phyloP scores from a whole-genome alignment of 2,113 vertebrate species.

The Pachyramphus minor region DNA sequence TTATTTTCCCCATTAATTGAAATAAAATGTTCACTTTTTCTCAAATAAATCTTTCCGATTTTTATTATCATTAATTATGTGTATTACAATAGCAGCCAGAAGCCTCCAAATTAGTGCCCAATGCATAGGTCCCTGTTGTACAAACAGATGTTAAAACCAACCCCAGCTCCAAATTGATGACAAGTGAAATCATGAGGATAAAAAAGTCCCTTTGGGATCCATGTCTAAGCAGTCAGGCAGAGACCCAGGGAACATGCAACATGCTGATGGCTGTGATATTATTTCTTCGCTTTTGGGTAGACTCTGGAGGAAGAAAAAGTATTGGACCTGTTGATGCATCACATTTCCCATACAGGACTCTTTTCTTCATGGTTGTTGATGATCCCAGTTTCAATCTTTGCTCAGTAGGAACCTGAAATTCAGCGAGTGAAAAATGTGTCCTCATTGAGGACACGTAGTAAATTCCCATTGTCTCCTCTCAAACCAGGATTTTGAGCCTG shows the following conservation, averaged over 20 bases:
- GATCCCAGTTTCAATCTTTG: background rate
- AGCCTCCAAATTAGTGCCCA: constrained; percentile 2
- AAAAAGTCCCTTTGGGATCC: background rate
- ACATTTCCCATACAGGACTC: background rate
- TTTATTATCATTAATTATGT: constrained; percentile 27
- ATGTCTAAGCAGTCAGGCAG: background rate
- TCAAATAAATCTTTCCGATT: background rate
- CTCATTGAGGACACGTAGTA: background rate
- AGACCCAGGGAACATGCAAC: background rate
- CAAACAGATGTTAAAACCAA: background rate
- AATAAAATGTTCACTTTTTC: background rate
- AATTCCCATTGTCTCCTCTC: background rate
- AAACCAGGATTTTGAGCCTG: background rate
- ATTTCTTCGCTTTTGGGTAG: background rate
- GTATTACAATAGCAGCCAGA: constrained; percentile 37
- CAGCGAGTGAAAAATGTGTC: background rate
- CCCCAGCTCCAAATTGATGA: background rate
- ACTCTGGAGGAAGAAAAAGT: background rate
- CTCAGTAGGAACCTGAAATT: background rate
- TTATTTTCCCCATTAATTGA: background rate
- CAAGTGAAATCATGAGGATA: background rate
- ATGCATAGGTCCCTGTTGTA: background rate
- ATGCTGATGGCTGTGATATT: background rate
- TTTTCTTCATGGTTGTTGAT: background rate
- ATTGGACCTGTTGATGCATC: background rate